Evolutionary conservation across 2,888 invertebrate genomes (phyloP).

Genomic region (Mactromeris polynyma): DNA sequence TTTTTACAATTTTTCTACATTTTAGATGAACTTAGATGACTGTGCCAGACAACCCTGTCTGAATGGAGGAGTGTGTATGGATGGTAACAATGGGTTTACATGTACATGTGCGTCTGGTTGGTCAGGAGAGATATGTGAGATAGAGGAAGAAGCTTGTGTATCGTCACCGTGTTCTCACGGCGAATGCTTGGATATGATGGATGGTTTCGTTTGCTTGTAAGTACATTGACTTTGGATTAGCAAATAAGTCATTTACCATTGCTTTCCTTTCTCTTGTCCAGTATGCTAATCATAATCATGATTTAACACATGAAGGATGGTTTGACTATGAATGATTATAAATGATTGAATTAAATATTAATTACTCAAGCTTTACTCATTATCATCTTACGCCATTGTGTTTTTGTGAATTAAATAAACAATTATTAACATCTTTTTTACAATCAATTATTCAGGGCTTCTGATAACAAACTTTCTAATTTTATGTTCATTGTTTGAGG

Average conservation of each 20-base stretch:
- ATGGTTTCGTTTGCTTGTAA: slow-evolving; percentile 72
- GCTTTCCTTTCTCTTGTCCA: neutral
- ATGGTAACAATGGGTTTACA: slow-evolving; percentile 64
- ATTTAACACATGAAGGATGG: neutral
- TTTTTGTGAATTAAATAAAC: too few relatives aligned
- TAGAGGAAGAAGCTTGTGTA: slow-evolving; percentile 94
- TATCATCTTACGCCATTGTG: neutral
- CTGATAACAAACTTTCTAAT: too few relatives aligned
- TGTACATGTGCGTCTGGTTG: slow-evolving; percentile 70
- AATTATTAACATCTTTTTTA: too few relatives aligned
- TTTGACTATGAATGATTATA: neutral
- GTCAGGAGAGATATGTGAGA: slow-evolving; percentile 94
- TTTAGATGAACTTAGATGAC: slow-evolving; percentile 71
- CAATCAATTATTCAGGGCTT: too few relatives aligned
- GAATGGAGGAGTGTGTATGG: slow-evolving; percentile 74
- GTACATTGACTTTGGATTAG: neutral
- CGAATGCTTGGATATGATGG: slow-evolving; percentile 72
- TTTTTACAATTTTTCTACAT: neutral
- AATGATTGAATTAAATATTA: neutral
- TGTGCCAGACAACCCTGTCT: slow-evolving; percentile 76
- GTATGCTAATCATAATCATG: neutral
- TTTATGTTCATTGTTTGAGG: too few relatives aligned
- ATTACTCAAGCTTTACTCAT: neutral
- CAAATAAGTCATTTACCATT: neutral
- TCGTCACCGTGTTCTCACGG: slow-evolving; percentile 97